These are phyloP conservation scores for Notocelia uddmanniana DNA, from an alignment of 2,888 invertebrate species.

Conservation along the genomic window DNA sequence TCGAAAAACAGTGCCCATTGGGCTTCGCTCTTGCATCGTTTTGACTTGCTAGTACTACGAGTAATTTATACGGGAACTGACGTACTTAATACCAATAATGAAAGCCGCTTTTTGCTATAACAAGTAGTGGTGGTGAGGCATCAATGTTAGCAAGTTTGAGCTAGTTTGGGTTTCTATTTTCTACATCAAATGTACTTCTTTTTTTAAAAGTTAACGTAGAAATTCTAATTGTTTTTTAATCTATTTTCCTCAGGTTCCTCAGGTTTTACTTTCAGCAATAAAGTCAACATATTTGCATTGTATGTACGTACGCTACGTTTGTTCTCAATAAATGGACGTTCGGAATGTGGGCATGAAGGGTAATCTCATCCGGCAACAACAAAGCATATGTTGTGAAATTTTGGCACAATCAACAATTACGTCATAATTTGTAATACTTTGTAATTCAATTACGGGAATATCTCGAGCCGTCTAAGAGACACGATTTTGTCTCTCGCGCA, in stretches of 20 bases:
- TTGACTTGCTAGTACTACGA: not conserved
- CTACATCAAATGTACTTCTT: not conserved
- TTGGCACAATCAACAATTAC: not conserved
- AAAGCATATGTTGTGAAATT: not conserved
- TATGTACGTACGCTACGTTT: slow-evolving; percentile 14
- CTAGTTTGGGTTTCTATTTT: not conserved
- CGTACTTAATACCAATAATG: slow-evolving; percentile 13
- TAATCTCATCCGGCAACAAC: slow-evolving; percentile 4
- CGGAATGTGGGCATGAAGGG: slow-evolving; percentile 20
- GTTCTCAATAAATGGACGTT: slow-evolving; percentile 22
- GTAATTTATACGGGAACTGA: slow-evolving; percentile 2
- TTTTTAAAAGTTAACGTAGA: not conserved
- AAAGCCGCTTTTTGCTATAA: not conserved
- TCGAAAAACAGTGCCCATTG: not conserved
- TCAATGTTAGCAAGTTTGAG: not conserved
- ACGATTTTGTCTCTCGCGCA: too few species aligned
- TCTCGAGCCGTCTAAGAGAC: too few species aligned
- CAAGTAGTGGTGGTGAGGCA: not conserved
- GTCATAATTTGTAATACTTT: not conserved
- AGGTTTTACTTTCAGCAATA: not conserved
- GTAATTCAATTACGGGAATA: too few species aligned
- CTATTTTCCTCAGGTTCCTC: too few species aligned
- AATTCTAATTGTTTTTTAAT: too few species aligned
- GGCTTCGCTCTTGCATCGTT: not conserved
- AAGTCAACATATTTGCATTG: not conserved